Evolutionary conservation across 2,113 vertebrate genomes (phyloP), one percentile per base, ranked within the genome.

Genomic region (Ciconia maguari): DNA sequence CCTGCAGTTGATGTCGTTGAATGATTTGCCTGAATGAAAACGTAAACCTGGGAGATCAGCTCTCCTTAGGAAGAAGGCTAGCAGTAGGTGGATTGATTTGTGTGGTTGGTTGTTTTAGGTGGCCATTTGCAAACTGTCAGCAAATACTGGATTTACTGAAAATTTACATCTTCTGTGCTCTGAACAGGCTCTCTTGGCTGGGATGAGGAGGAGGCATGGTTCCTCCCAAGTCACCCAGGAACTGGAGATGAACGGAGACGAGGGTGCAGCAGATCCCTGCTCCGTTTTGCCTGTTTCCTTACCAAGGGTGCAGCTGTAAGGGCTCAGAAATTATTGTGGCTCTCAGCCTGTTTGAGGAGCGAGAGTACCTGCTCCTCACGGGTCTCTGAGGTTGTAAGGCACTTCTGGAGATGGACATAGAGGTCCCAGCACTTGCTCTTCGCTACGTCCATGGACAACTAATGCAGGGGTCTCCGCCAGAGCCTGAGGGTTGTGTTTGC

Each of bases 261-360:
- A 22, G 6, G 46, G 13, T 30, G n/a, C 48, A 85, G 60, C 61
- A 38, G 30, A 25, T 64, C 34, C 32, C 49, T 8, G 30, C 62
- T 74, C 38, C 1, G 0, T 38, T 46, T 15, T 18, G 2, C 16
- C 57, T 2, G 0, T 46, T 86, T 22, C n/a, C 49, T 48, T 36
- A 21, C 52, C 58, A 3, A 27, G 24, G 24, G 8, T 48, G 41
- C 26, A 19, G 62, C 79, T n/a, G 3, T 3, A 44, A 8, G 71
- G 36, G 24, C 66, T 55, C 62, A 9, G 5, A 5, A 13, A 14
- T 26, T 6, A 8, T 10, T 60, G 68, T 24, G 58, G 1, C 15
- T 19, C 46, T 19, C 10, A 11, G 1, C 27, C 32, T 52, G 27
- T 54, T 32, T 19, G 46, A 83, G 57, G n/a, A 79, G 17, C 2